Evolutionary conservation across 2,888 invertebrate genomes (phyloP), one percentile per base, ranked within the genome.

Genomic region (Tenthredo scrophulariae): DNA sequence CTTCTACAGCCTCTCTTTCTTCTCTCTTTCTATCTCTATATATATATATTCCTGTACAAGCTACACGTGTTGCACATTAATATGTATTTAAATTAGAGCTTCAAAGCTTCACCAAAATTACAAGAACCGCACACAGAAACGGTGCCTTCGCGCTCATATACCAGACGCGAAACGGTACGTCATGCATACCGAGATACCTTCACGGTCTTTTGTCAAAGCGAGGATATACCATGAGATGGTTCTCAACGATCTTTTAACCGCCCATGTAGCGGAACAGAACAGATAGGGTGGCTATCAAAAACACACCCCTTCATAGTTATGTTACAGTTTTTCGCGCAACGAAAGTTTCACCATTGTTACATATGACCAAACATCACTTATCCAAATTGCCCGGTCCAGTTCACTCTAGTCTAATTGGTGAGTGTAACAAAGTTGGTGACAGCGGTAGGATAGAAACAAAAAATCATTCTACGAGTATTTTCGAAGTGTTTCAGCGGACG

Each of bases 41-140:
- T 37, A 62, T 33, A 3, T 67, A 33, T 67, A 77, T 72, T 9
- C 84, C 70, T 77, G 82, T 86, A 10, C 80, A 85, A 88, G 90
- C 86, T 88, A 89, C 88, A 89, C 88, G 89, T 89, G 90, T 90
- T 89, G 87, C 90, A 80, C 80, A 91, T 91, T 91, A 91, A 91
- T 91, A 91, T 91, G 89, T 89, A 91, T 91, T 91, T 91, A 90
- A 91, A 91, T 91, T 89, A 90, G 89, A 86, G 88, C 87, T 87
- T 91, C 90, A 91, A 91, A 91, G 91, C 72, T 43, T 87, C 87
- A 86, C 86, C 86, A 85, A 89, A 88, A 90, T 91, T 90, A 89
- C 89, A 82, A 85, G 75, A 85, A 84, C 80, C 58, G 15, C 58
- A 37, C 58, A 84, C 58, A 84, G 84, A 84, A 50, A 65, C 83